Evolutionary conservation across 2,797 vertebrate genomes (phyloP).

Genomic region (Hoplostethus mediterraneus): DNA sequence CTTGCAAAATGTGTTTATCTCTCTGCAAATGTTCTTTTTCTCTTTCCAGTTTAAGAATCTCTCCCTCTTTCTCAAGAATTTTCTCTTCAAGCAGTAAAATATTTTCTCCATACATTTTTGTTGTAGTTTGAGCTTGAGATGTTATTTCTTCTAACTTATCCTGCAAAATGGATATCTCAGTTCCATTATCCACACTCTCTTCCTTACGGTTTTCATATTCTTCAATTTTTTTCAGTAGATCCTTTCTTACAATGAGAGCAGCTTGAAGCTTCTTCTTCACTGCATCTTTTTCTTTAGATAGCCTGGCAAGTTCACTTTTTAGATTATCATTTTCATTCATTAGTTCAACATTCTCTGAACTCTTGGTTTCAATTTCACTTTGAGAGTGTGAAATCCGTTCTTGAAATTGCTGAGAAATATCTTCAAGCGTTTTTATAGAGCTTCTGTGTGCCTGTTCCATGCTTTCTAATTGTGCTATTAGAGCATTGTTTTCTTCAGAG

Average conservation of each 20-base stretch:
- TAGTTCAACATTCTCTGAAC: constrained; percentile 73
- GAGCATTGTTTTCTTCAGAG: constrained; percentile 77
- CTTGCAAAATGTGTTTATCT: constrained; percentile 63
- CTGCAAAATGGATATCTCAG: constrained; percentile 72
- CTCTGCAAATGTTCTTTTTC: constrained; percentile 71
- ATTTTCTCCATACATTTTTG: constrained; percentile 66
- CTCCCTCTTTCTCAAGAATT: constrained; percentile 78
- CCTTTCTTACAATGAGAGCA: constrained; percentile 86
- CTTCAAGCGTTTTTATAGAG: constrained; percentile 60
- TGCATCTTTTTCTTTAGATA: constrained; percentile 87
- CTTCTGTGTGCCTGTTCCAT: constrained; percentile 61
- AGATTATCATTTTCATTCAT: constrained; percentile 76
- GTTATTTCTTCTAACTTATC: constrained; percentile 75
- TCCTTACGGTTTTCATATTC: constrained; percentile 81
- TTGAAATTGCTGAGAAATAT: constrained; percentile 74
- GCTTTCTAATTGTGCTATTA: constrained; percentile 76
- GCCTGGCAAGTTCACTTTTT: constrained; percentile 73
- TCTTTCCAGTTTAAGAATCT: constrained; percentile 66
- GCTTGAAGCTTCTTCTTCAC: constrained; percentile 91
- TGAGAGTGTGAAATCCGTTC: constrained; percentile 67
- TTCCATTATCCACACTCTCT: constrained; percentile 70
- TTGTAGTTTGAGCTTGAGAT: constrained; percentile 64
- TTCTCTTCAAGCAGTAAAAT: constrained; percentile 76
- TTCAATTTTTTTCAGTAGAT: constrained; percentile 87
- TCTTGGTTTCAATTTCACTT: constrained; percentile 64